Evolutionary conservation across 2,113 vertebrate genomes (phyloP).

Genomic region (Elephantulus edwardii): DNA sequence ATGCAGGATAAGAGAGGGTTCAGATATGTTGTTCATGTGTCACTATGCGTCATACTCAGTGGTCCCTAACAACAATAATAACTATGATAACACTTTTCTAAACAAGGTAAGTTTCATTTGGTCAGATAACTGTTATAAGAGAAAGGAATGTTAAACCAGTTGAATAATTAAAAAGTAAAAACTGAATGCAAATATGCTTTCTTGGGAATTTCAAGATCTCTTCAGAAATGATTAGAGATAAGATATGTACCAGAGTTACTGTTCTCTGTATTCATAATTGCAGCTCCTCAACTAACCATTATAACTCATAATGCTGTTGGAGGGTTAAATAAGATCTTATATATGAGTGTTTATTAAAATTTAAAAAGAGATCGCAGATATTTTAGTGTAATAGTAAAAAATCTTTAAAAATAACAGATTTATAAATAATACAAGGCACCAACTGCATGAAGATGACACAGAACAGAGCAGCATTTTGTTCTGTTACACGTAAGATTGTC

Average conservation of each 20-base stretch:
- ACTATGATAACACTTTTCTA: no score
- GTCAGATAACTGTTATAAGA: constrained; percentile 25
- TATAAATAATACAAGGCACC: background rate
- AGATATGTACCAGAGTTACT: background rate
- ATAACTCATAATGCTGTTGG: background rate
- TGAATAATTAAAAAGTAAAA: constrained; percentile 18
- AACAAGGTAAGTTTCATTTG: no score
- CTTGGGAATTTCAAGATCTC: constrained; percentile 36
- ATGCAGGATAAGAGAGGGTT: no score
- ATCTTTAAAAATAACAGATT: background rate
- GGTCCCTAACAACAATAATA: no score
- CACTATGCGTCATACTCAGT: no score
- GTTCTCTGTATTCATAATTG: background rate
- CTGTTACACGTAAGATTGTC: background rate
- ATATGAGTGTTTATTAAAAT: constrained; percentile 26
- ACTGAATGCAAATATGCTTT: constrained; percentile 3
- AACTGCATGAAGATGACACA: background rate
- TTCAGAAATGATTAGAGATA: background rate
- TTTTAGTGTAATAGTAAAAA: background rate
- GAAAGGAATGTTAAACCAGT: background rate
- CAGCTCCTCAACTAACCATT: background rate
- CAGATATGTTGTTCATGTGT: no score
- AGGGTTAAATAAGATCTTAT: background rate
- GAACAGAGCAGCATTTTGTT: background rate
- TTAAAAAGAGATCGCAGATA: background rate